A percentile compares a stretch with the other conserved stretches of the same genome.
Conservation (phyloP, 2,113 vertebrate species). For the Dolichallabes microphthalmus region DNA sequence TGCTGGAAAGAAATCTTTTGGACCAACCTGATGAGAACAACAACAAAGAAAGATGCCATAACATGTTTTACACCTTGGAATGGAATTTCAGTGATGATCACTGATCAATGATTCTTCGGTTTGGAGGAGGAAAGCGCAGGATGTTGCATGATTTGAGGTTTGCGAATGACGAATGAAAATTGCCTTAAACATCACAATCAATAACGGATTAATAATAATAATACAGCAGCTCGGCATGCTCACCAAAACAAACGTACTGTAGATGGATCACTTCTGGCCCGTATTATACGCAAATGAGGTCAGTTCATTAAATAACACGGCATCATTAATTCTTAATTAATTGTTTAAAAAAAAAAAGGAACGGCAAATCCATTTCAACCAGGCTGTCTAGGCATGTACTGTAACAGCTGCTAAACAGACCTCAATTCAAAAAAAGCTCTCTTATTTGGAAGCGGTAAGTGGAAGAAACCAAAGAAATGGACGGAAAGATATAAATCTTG, state of each 20-base stretch:
- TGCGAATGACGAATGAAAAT: neutral
- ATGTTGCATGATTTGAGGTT: neutral
- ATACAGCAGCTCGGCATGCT: neutral
- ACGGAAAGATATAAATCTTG: conserved; percentile 71
- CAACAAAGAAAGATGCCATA: neutral
- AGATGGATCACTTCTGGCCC: neutral
- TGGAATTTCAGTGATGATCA: neutral
- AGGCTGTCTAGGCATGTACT: conserved; percentile 46
- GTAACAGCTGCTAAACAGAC: conserved; percentile 61
- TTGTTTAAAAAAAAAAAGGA: neutral
- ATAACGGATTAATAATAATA: neutral
- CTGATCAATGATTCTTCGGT: conserved; percentile 12
- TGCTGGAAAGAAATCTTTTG: conserved; percentile 10
- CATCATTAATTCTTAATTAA: neutral
- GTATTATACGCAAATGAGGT: neutral
- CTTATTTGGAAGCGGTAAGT: conserved; percentile 37
- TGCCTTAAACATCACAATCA: neutral
- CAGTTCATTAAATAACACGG: neutral
- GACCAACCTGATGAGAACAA: neutral
- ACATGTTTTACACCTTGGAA: neutral
- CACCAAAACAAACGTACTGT: neutral
- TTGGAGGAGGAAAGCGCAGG: neutral
- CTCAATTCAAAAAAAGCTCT: conserved; percentile 57
- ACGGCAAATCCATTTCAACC: neutral
- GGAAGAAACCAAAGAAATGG: conserved; percentile 55